These are phyloP conservation scores for Excalfactoria chinensis DNA, from an alignment of 2,113 vertebrate genomes.

Conservation along the genomic window DNA sequence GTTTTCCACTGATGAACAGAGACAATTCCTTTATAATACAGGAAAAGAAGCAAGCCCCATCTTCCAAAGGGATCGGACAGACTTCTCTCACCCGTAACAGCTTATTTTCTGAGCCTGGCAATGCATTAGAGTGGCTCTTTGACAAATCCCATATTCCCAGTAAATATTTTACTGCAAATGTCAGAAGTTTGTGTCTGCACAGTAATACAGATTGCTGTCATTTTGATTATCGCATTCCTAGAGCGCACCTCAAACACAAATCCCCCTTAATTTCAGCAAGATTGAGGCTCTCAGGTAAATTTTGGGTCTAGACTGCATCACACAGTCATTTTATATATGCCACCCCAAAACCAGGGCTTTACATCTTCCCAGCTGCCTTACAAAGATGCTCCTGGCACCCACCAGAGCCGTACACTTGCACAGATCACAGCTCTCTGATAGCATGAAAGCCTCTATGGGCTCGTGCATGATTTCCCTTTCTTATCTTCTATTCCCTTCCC, in stretches of 20 bases:
- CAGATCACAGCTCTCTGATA: neutral
- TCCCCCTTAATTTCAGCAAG: neutral
- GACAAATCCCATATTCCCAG: neutral
- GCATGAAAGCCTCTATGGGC: neutral
- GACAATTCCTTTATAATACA: neutral
- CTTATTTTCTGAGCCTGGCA: neutral
- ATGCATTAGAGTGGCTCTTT: neutral
- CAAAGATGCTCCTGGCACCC: neutral
- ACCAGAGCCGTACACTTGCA: neutral
- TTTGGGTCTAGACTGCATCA: neutral
- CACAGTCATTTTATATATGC: neutral
- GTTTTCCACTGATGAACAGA: neutral
- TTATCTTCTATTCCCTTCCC: constrained; percentile 33
- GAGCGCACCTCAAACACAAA: neutral
- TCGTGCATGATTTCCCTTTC: constrained; percentile 21
- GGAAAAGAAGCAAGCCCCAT: neutral
- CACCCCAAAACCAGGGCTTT: neutral
- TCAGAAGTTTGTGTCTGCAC: neutral
- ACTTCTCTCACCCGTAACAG: neutral
- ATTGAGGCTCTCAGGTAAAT: neutral
- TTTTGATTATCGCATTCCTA: neutral
- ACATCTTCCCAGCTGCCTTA: neutral
- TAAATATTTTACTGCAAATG: neutral
- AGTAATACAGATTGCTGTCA: neutral
- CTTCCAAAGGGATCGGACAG: neutral